Evolutionary conservation across 2,797 vertebrate genomes (phyloP), one percentile per base, ranked within the genome.

Genomic region (Adrianichthys oophorus): DNA sequence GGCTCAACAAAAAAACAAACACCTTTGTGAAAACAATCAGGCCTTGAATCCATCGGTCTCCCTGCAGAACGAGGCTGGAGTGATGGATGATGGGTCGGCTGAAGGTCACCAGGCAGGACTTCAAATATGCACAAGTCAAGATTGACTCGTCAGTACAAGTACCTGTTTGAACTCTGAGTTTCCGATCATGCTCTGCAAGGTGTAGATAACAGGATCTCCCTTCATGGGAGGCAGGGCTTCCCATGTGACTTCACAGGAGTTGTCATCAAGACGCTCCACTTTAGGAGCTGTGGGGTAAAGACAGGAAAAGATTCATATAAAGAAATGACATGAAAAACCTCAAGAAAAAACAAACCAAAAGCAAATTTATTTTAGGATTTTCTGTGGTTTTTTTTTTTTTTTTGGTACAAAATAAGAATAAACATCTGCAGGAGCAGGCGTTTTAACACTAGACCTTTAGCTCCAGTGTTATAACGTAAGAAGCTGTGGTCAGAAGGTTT

Each of bases 101-200:
- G 1, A 43, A 60, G 64, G 59, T 51, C 44, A 60, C 14, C 15
- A 15, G 15, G 18, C 41, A 41, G 47, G 59, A 67, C 24, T 40
- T 7, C 8, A 1, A 14, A 41, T 10, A 19, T 29, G 7, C 2
- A 48, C 21, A 2, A 18, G 6, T 1, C 17, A 29, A n/a, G 46
- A 10, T 49, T 42, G 40, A 46, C 51, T 24, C 7, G 1, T 5
- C 17, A 21, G 19, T 2, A 4, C 16, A 29, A 4, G 52, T 92
- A 98, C 97, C 96, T 98, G 97, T 91, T 93, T 98, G 85, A 97
- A 98, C 66, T 98, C 96, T 0, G 95, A 94, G 87, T 98, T 98
- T 71, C 96, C 96, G 85, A 93, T 87, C 94, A 97, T 97, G 86
- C 92, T 92, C 82, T 98, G 97, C 88, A 99, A 88, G 74, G 92